phyloP scores from a whole-genome alignment of 1,140 invertebrate genomes.

The Brachionus rubens region DNA sequence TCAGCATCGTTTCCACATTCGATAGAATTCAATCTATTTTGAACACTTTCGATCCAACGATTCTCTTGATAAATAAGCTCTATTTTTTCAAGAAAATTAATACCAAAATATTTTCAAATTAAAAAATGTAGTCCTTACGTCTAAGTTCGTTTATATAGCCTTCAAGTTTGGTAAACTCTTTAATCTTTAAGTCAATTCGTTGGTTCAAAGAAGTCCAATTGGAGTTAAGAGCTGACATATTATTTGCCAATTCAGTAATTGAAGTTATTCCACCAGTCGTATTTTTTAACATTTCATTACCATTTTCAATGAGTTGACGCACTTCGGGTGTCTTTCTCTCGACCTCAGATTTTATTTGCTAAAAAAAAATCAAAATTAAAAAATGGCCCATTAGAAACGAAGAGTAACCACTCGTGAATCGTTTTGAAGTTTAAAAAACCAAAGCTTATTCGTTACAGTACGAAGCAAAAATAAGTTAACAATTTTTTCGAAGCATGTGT shows the following conservation, averaged over 20 bases:
- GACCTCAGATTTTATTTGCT: slow-evolving; percentile 46
- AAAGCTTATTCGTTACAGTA: too few species aligned
- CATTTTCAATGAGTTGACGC: background rate
- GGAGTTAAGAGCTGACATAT: slow-evolving; percentile 3
- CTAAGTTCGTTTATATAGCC: slow-evolving; percentile 25
- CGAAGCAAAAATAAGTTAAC: too few species aligned
- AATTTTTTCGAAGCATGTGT: too few species aligned
- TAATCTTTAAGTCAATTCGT: slow-evolving; percentile 12
- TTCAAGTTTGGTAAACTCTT: background rate
- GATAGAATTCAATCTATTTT: slow-evolving; percentile 3
- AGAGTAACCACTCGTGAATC: too few species aligned
- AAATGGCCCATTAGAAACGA: too few species aligned
- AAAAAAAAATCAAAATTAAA: background rate
- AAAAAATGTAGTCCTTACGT: background rate
- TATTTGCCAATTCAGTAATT: slow-evolving; percentile 3
- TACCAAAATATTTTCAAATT: background rate
- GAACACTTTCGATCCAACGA: slow-evolving; percentile 35
- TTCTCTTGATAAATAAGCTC: slow-evolving; percentile 35
- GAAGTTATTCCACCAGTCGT: background rate
- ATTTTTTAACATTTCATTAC: slow-evolving; percentile 36
- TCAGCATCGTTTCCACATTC: background rate
- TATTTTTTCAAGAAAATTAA: background rate
- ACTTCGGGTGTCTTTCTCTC: slow-evolving; percentile 3
- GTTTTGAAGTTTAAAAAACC: too few species aligned
- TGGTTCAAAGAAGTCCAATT: slow-evolving; percentile 39